These are phyloP conservation scores for Neopipo cinnamomea DNA, from an alignment of 2,113 vertebrate genomes.

Conservation along the genomic window DNA sequence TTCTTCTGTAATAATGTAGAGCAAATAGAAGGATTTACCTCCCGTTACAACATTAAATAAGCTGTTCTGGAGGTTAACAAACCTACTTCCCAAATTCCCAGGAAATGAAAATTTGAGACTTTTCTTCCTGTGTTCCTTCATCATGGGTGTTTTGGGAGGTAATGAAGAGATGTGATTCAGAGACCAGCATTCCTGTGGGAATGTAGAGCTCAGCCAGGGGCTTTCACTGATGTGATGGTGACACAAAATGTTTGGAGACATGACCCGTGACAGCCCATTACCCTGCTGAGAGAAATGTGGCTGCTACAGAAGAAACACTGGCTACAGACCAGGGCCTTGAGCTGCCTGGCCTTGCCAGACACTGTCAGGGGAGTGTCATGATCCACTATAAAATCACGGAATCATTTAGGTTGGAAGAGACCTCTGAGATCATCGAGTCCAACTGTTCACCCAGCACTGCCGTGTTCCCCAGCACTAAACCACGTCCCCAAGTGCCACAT, in stretches of 20 bases:
- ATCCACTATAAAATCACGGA: background rate
- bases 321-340: background rate
- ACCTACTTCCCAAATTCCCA: background rate
- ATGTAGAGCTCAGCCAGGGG: background rate
- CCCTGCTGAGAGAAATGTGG: background rate
- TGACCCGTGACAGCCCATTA: background rate
- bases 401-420: background rate
- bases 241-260: background rate
- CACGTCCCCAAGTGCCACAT: background rate
- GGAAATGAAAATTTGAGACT: background rate
- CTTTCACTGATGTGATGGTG: background rate
- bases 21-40: background rate
- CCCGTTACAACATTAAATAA: background rate
- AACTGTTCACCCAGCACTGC: background rate
- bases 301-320: background rate
- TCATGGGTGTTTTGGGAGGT: background rate
- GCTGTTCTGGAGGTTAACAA: background rate
- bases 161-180: background rate
- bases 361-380: background rate
- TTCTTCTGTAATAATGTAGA: background rate
- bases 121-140: background rate
- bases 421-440: background rate
- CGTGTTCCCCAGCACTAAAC: background rate
- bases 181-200: background rate
- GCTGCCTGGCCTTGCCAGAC: background rate